phyloP scores from a whole-genome alignment of 1,140 invertebrate genomes.

The Brachionus asplanchnoidis region DNA sequence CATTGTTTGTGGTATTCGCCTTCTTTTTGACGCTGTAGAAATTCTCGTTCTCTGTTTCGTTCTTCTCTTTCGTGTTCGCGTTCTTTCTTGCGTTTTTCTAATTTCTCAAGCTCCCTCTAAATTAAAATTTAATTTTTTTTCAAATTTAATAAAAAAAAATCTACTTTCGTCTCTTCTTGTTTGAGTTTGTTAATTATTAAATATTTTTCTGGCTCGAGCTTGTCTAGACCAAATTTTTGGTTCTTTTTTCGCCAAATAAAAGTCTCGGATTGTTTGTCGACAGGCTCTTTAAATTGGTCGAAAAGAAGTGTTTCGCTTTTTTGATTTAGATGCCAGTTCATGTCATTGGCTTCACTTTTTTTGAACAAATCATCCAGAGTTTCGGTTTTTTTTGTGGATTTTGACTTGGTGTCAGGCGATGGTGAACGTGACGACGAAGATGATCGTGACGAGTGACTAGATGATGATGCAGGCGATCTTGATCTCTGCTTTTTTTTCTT shows the following conservation, averaged over 20 bases:
- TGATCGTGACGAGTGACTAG: neutral
- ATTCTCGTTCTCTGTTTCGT: constrained; percentile 74
- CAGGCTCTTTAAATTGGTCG: constrained; percentile 2
- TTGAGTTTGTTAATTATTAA: neutral
- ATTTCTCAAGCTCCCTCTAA: constrained; percentile 63
- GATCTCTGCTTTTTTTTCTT: constrained; percentile 28
- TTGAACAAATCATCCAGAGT: constrained; percentile 35
- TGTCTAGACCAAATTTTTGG: constrained; percentile 46
- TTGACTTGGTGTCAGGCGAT: neutral
- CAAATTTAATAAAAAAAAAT: constrained; percentile 42
- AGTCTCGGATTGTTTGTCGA: neutral
- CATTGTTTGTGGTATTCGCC: constrained; percentile 88
- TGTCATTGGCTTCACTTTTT: constrained; percentile 17
- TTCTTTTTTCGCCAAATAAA: constrained; percentile 70
- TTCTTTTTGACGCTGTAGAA: constrained; percentile 82
- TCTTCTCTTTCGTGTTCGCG: constrained; percentile 81
- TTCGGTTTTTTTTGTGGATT: neutral
- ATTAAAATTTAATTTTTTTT: neutral
- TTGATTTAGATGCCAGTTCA: constrained; percentile 35
- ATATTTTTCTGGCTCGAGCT: constrained; percentile 11
- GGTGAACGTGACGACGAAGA: neutral
- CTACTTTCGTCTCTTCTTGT: constrained; percentile 46
- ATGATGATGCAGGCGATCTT: neutral
- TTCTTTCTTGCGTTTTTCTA: constrained; percentile 81
- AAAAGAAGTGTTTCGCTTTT: constrained; percentile 20